Conservation (phyloP, 2,888 invertebrate genomes). For the Iphiclides podalirius region DNA sequence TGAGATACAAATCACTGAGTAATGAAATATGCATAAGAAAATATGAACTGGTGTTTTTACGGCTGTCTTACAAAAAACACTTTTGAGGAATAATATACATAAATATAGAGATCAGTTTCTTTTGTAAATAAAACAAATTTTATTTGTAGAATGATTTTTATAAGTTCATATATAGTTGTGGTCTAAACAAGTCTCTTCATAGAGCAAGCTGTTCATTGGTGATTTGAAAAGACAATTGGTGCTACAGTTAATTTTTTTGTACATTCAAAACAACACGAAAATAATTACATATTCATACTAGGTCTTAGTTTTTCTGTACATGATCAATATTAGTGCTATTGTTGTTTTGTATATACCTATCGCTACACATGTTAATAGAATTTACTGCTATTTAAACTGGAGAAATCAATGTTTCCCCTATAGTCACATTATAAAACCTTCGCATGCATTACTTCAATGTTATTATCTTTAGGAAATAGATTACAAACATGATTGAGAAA, state of each 20-base stretch:
- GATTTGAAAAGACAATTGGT: conserved; percentile 63
- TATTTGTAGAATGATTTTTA: conserved; percentile 59
- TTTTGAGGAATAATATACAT: too few species aligned
- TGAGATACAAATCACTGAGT: too few species aligned
- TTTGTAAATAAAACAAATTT: conserved; percentile 20
- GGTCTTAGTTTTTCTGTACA: conserved; percentile 41
- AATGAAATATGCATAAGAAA: too few species aligned
- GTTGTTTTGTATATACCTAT: conserved; percentile 12
- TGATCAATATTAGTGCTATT: conserved; percentile 11
- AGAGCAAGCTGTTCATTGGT: conserved; percentile 62
- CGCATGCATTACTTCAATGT: conserved; percentile 44
- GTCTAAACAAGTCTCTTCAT: conserved; percentile 55
- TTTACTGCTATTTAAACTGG: conserved; percentile 22
- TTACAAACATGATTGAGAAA: conserved; percentile 33
- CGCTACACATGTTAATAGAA: conserved; percentile 12
- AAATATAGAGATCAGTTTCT: too few species aligned
- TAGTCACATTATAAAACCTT: conserved; percentile 30
- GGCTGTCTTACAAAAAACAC: too few species aligned
- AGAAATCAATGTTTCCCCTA: conserved; percentile 15
- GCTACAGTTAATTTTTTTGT: conserved; percentile 57
- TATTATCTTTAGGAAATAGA: conserved; percentile 42
- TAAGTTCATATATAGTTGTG: conserved; percentile 68
- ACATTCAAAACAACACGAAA: conserved; percentile 55
- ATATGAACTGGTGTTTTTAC: too few species aligned
- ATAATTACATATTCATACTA: conserved; percentile 47